Conservation (phyloP, 2,113 vertebrate species). For the Dicrurus megarhynchus region DNA sequence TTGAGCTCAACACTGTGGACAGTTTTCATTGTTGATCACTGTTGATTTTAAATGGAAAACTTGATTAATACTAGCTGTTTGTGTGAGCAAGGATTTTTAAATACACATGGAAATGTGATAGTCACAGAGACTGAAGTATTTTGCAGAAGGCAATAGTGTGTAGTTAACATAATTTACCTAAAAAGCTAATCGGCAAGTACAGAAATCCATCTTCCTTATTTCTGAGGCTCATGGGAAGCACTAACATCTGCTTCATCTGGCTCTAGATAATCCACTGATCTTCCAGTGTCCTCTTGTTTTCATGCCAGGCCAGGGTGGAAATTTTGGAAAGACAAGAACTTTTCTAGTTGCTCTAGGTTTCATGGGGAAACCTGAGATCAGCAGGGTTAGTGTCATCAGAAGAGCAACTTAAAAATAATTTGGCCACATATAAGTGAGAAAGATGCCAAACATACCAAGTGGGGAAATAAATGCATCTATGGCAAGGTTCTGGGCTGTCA, state of each 20-base stretch:
- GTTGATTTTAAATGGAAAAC: neutral
- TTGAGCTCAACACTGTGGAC: neutral
- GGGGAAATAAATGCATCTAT: neutral
- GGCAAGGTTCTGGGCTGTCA: neutral
- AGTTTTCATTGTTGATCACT: neutral
- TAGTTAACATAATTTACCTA: neutral
- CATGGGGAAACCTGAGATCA: neutral
- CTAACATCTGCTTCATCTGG: neutral
- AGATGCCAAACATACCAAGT: neutral
- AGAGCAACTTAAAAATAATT: neutral
- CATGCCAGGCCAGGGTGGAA: neutral
- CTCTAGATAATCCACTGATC: neutral
- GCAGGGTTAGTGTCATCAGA: neutral
- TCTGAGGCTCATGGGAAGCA: neutral
- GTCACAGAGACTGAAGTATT: neutral
- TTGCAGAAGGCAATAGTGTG: neutral
- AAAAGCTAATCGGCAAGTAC: neutral
- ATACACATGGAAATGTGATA: neutral
- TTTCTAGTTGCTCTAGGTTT: neutral
- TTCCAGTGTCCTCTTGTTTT: neutral
- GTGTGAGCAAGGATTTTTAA: neutral
- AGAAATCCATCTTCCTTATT: neutral
- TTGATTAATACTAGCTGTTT: neutral
- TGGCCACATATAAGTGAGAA: neutral
- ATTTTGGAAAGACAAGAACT: neutral